Evolutionary conservation across 2,797 vertebrate species (phyloP), one percentile per base, ranked within the genome.

Genomic region (Dipus sagitta): DNA sequence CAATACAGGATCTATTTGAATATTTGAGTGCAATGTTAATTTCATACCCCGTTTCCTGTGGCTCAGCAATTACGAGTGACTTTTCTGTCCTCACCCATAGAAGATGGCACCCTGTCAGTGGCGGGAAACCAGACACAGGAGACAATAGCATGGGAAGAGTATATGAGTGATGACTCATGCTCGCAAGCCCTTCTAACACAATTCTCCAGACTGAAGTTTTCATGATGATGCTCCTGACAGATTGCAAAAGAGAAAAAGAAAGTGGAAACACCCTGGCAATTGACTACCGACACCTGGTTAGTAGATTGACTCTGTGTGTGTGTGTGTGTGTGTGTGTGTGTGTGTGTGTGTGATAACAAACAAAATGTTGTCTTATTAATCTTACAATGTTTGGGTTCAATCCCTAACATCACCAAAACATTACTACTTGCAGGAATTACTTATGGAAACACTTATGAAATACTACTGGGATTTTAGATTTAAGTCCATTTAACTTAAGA

Each of bases 341-440:
- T 67, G 26, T 81, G 72, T 81, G 67, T 80, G 65, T 78, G n/a
- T 52, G 20, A 93, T 86, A 54, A 42, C 95, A 91, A 88, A 60
- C n/a, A 94, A 87, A 95, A 80, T 76, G 91, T 38, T 93, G 71
- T 86, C 3, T 86, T 95, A 92, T 85, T 82, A 72, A 93, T 26
- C 42, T 64, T 62, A 38, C 67, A 77, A 34, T 6, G 64, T 54
- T 64, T n/a, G n/a, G n/a, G n/a, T 84, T 89, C 54, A 64, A 52
- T 54, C 26, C 28, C 15, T 34, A 71, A 9, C 38, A n/a, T 13
- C 52, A 70, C 30, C 30, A n/a, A 28, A 34, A 47, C 52, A 34
- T 47, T 38, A 62, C 13, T 64, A 30, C 23, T 86, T 76, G 54
- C 58, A 34, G 58, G 17, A 78, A 81, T 78, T 81, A 91, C 21